phyloP scores from a whole-genome alignment of 2,113 vertebrate genomes.

The Tychaedon coryphoeus region DNA sequence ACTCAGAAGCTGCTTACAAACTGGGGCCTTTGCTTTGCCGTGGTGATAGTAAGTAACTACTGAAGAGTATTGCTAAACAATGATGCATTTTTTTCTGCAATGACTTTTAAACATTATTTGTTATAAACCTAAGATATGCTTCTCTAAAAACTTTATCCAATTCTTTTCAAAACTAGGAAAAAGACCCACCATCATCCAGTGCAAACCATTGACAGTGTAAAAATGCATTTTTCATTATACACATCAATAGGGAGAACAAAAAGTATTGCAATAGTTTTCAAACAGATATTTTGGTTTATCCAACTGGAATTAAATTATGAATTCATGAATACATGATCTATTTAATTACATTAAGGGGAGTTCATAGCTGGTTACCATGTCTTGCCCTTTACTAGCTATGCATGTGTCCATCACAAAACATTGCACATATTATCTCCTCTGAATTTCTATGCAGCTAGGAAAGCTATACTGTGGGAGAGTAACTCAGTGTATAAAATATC shows the following conservation, averaged over 20 bases:
- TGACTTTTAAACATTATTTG: not conserved
- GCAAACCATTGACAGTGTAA: not conserved
- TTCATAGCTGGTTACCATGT: not conserved
- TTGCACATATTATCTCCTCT: not conserved
- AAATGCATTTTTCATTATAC: not conserved
- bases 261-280: not conserved
- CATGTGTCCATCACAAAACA: not conserved
- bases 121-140: not conserved
- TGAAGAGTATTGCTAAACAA: not conserved
- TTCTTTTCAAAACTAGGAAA: not conserved
- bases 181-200: rapidly evolving
- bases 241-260: not conserved
- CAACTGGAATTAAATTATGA: not conserved
- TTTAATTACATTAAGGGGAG: not conserved
- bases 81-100: not conserved
- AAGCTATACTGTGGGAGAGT: not conserved
- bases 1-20: conserved; percentile 86
- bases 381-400: not conserved
- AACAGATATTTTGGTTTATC: not conserved
- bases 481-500: not conserved
- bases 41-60: conserved; percentile 89
- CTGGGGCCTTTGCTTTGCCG: conserved; percentile 87
- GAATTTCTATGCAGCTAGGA: not conserved
- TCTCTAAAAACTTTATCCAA: not conserved
- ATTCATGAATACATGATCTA: too few relatives aligned